Conservation (phyloP, 2,797 vertebrate species). For the Thripadectes ignobilis region DNA sequence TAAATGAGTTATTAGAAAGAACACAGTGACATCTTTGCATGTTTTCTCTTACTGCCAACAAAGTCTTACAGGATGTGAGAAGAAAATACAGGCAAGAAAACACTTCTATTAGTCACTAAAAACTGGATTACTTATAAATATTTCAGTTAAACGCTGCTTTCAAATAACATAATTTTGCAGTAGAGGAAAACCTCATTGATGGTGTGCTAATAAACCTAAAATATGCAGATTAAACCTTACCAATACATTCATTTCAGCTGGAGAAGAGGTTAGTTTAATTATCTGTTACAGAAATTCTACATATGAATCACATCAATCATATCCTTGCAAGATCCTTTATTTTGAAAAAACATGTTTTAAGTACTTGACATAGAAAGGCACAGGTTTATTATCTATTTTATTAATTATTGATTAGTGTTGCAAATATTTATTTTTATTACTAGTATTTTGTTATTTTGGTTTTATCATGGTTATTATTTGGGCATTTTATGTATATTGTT, state of each 20-base stretch:
- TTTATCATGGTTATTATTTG: not conserved
- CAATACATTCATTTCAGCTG: not conserved
- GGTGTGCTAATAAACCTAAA: not conserved
- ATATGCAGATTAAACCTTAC: not conserved
- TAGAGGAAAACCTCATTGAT: not conserved
- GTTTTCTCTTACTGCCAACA: not conserved
- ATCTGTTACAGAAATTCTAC: not conserved
- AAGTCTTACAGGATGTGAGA: not conserved
- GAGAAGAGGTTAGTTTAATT: not conserved
- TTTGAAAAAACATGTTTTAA: not conserved
- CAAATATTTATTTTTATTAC: not conserved
- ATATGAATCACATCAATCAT: not conserved
- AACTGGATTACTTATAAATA: not conserved
- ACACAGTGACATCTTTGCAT: not conserved
- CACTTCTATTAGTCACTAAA: not conserved
- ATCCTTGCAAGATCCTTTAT: not conserved
- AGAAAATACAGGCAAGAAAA: not conserved
- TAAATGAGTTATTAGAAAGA: not conserved
- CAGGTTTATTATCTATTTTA: accelerated
- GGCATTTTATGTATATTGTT: not conserved
- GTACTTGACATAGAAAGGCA: not conserved
- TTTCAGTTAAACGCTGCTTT: not conserved
- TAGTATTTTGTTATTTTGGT: not conserved
- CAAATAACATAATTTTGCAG: not conserved
- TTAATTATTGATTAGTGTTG: not conserved